Percentiles rank a stretch among this genome's conserved stretches.
Conservation (phyloP, 2,888 invertebrate species). For the Cerastis rubricosa region DNA sequence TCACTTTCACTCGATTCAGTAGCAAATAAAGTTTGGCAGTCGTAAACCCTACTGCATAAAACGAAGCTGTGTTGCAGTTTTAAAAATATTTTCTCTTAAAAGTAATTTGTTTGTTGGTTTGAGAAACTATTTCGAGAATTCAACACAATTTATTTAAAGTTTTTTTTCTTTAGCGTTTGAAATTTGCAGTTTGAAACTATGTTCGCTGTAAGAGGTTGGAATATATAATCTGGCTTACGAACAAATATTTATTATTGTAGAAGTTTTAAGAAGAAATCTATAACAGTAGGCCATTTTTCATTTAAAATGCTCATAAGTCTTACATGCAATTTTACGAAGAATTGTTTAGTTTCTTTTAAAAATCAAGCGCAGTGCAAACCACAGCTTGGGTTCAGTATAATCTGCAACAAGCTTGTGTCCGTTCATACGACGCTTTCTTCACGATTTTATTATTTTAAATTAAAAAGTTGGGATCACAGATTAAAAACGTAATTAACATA, state of each 20-base stretch:
- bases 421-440: neutral
- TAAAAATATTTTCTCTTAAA: conserved; percentile 78
- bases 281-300: neutral
- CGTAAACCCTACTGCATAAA: conserved; percentile 65
- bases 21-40: conserved; percentile 31
- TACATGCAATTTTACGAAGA: neutral
- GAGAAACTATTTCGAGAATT: conserved; percentile 65
- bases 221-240: conserved; percentile 8
- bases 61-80: conserved; percentile 69
- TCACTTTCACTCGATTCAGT: conserved; percentile 25
- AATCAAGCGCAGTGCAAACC: neutral
- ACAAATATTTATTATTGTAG: neutral
- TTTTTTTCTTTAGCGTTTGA: conserved; percentile 16
- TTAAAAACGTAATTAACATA: neutral
- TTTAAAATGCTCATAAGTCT: neutral
- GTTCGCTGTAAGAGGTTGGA: neutral
- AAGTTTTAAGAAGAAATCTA: conserved; percentile 7
- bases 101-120: conserved; percentile 77
- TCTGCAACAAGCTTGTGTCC: neutral
- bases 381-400: neutral
- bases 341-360: neutral
- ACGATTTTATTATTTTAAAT: neutral
- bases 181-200: conserved; percentile 9
- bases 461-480: neutral
- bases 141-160: conserved; percentile 49